Evolutionary conservation across 2,797 vertebrate species (phyloP).

Genomic region (Atherinosoma microstoma): DNA sequence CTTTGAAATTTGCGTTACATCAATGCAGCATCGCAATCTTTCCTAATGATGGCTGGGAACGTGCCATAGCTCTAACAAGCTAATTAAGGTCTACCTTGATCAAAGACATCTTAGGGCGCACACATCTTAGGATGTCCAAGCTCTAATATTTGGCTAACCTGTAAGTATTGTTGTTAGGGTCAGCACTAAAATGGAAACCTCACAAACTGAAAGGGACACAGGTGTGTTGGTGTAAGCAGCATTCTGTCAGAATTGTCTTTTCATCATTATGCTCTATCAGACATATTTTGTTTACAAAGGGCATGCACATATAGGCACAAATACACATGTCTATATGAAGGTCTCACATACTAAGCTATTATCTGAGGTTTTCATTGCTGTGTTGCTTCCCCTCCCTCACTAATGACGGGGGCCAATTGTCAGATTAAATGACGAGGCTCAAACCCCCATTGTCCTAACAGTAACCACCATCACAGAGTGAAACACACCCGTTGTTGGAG

Average conservation of each 20-base stretch:
- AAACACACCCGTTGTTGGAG: constrained; percentile 52
- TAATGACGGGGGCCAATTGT: constrained; percentile 84
- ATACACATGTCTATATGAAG: not conserved
- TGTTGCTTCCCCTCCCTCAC: constrained; percentile 27
- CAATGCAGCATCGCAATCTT: not conserved
- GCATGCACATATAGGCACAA: not conserved
- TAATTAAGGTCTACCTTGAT: not conserved
- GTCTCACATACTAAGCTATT: constrained; percentile 36
- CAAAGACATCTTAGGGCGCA: not conserved
- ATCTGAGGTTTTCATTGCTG: constrained; percentile 68
- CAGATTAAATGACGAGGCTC: constrained; percentile 87
- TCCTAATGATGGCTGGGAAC: not conserved
- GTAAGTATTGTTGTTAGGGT: constrained; percentile 6
- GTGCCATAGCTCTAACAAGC: not conserved
- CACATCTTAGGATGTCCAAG: not conserved
- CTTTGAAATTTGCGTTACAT: not conserved
- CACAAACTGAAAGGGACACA: constrained; percentile 35
- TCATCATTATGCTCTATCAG: constrained; percentile 17
- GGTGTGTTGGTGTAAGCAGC: constrained; percentile 31
- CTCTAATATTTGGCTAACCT: not conserved
- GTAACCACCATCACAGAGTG: constrained; percentile 48
- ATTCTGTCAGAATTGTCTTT: constrained; percentile 26
- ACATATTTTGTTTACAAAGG: not conserved
- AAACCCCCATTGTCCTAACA: constrained; percentile 70
- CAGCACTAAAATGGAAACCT: constrained; percentile 25